A percentile compares a stretch with the other conserved stretches of the same genome.
phyloP scores from a whole-genome alignment of 2,113 vertebrate species.

The Atractosteus spatula region DNA sequence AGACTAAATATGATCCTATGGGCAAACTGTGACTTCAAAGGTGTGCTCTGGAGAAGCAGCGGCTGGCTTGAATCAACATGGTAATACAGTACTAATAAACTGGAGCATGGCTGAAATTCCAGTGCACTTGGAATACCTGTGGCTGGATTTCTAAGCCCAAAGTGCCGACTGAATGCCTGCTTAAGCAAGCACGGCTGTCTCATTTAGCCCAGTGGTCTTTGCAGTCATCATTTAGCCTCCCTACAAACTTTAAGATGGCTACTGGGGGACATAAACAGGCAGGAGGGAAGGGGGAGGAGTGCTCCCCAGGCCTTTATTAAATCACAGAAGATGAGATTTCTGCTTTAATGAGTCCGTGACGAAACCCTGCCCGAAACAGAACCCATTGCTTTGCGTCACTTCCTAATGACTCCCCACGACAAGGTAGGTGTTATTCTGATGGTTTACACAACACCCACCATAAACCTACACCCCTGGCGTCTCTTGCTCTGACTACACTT shows the following conservation, averaged over 20 bases:
- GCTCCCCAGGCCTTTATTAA: not conserved
- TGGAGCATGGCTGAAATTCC: no score
- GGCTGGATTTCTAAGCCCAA: no score
- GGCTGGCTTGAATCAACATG: no score
- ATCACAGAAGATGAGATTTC: not conserved
- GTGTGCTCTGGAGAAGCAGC: no score
- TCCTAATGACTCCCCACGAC: slow-evolving; percentile 17
- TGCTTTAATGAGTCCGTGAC: not conserved
- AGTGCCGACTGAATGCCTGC: no score
- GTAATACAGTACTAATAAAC: no score
- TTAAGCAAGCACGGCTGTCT: no score
- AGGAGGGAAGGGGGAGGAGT: no score
- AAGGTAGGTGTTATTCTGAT: slow-evolving; percentile 10
- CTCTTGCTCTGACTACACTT: slow-evolving; percentile 31
- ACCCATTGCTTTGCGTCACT: not conserved
- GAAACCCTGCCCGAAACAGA: not conserved
- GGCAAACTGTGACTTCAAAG: no score
- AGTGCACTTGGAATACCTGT: no score
- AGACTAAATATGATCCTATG: no score
- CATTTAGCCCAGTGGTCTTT: no score
- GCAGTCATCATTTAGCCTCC: not conserved
- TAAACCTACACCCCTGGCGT: slow-evolving; percentile 21
- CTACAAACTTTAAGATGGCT: not conserved
- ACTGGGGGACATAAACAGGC: not conserved
- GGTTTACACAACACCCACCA: slow-evolving; percentile 12